Evolutionary conservation across 2,888 invertebrate genomes (phyloP).

Genomic region (Cephus sareptanus): DNA sequence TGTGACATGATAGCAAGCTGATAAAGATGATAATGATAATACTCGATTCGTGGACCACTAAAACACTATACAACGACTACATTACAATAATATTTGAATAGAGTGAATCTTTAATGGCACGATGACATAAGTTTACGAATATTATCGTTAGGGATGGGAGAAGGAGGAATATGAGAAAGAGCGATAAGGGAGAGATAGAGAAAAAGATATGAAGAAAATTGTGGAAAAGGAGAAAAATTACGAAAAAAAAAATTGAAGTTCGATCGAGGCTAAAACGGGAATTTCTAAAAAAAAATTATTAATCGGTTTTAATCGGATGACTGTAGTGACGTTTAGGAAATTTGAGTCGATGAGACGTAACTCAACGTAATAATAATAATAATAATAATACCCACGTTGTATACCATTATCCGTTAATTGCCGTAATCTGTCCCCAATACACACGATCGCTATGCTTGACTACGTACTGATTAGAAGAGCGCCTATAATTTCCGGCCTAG

Average conservation of each 20-base stretch:
- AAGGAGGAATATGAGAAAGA: neutral
- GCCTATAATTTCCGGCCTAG: no score
- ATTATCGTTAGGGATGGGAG: neutral
- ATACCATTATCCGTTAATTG: no score
- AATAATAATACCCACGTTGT: no score
- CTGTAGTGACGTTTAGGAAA: no score
- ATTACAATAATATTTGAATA: conserved; percentile 54
- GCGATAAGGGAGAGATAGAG: neutral
- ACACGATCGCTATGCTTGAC: no score
- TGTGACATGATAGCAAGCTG: conserved; percentile 5
- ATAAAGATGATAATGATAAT: conserved; percentile 22
- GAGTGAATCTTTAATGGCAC: neutral
- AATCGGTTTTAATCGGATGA: no score
- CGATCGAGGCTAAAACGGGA: neutral
- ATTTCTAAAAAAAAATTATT: no score
- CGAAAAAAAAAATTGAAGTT: conserved; percentile 21
- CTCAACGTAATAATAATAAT: no score
- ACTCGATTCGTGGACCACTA: conserved; percentile 60
- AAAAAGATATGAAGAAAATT: neutral
- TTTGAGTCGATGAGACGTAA: no score
- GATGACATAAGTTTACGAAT: neutral
- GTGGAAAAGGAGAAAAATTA: conserved; percentile 12
- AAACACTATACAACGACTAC: conserved; percentile 60
- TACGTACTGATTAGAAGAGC: no score
- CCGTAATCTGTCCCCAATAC: no score